Evolutionary conservation across 2,113 vertebrate genomes (phyloP).

Genomic region (Erythrolamprus reginae): DNA sequence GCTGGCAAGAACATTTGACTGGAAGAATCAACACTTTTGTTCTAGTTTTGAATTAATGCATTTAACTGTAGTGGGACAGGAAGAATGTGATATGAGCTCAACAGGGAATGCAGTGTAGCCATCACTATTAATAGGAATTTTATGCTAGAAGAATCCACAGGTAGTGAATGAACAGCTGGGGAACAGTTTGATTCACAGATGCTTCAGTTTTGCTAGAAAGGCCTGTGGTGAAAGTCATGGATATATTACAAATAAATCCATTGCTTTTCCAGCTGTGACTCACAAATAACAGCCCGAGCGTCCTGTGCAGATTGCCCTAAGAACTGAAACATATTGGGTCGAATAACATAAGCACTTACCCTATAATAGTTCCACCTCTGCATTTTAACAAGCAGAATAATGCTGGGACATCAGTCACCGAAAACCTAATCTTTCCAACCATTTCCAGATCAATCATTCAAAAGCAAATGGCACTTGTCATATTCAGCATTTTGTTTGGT

Average conservation of each 20-base stretch:
- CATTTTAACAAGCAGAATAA: slow-evolving; percentile 16
- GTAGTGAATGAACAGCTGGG: slow-evolving; percentile 60
- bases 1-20: slow-evolving; percentile 27
- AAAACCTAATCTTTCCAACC: slow-evolving; percentile 2
- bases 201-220: slow-evolving; percentile 49
- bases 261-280: slow-evolving; percentile 63
- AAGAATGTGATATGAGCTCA: slow-evolving; percentile 31
- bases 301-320: slow-evolving; percentile 50
- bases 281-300: slow-evolving; percentile 43
- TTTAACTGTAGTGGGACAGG: slow-evolving; percentile 30
- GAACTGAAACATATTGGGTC: slow-evolving; percentile 28
- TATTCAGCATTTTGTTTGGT: background rate
- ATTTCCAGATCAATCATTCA: background rate
- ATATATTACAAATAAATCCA: slow-evolving; percentile 61
- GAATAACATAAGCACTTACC: slow-evolving; percentile 18
- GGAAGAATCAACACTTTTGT: slow-evolving; percentile 19
- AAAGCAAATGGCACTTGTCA: slow-evolving; percentile 1
- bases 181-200: slow-evolving; percentile 64
- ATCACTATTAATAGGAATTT: slow-evolving; percentile 42
- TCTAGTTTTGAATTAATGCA: slow-evolving; percentile 25
- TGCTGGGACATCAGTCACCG: background rate
- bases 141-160: slow-evolving; percentile 41
- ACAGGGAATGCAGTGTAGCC: slow-evolving; percentile 33
- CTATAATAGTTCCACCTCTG: slow-evolving; percentile 33
- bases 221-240: slow-evolving; percentile 63